Percentiles rank a stretch among this genome's conserved stretches.
Conservation (phyloP, 2,113 vertebrate genomes). For the Cavia aperea region DNA sequence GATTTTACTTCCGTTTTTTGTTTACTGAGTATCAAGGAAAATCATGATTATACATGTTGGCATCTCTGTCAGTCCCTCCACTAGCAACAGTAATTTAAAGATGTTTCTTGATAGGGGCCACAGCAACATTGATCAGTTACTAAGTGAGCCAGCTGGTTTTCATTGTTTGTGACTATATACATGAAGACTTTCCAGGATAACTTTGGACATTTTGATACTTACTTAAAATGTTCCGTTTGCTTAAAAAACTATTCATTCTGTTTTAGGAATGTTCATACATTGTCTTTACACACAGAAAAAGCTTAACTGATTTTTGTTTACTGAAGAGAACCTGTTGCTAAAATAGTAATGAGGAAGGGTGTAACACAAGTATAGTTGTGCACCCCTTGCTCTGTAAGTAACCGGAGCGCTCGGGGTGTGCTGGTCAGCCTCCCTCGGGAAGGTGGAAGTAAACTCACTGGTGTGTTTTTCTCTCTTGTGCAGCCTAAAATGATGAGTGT, state of each 20-base stretch:
- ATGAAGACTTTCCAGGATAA: conserved; percentile 17
- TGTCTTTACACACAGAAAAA: conserved; percentile 32
- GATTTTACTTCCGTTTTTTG: conserved; percentile 32
- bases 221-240: conserved; percentile 17
- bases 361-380: conserved; percentile 67
- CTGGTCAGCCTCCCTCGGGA: conserved; percentile 21
- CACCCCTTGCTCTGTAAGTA: conserved; percentile 69
- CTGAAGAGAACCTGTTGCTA: conserved; percentile 57
- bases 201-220: conserved; percentile 39
- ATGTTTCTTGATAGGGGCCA: conserved; percentile 10
- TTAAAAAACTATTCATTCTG: not conserved
- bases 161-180: conserved; percentile 27
- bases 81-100: conserved; percentile 6
- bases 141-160: not conserved
- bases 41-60: conserved; percentile 37
- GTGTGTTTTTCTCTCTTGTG: conserved; percentile 72
- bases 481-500: conserved; percentile 92
- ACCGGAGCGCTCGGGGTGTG: conserved; percentile 54
- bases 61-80: not conserved
- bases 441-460: conserved; percentile 71
- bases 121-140: conserved; percentile 13
- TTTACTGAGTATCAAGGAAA: conserved; percentile 30
- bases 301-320: conserved; percentile 68
- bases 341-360: conserved; percentile 71
- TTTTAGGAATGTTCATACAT: conserved; percentile 35